phyloP scores from a whole-genome alignment of 2,113 vertebrate species.

The Octodon degus region DNA sequence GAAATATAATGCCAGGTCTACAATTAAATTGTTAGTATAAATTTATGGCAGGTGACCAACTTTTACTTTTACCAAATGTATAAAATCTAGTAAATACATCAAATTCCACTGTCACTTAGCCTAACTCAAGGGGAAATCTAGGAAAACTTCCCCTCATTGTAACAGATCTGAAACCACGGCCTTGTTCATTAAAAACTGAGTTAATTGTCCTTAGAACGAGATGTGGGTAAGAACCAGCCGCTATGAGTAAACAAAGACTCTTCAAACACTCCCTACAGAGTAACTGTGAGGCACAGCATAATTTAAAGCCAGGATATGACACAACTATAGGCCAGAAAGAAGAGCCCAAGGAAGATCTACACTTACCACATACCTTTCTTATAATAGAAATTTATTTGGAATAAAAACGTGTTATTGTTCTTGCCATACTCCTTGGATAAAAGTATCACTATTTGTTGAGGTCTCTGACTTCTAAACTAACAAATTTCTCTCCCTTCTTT shows the following conservation, averaged over 20 bases:
- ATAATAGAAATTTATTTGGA: constrained; percentile 20
- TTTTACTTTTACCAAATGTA: constrained; percentile 34
- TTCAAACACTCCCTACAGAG: background rate
- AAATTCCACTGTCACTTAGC: constrained; percentile 57
- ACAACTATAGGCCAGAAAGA: constrained; percentile 6
- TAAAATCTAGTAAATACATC: constrained; percentile 60
- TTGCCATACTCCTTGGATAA: background rate
- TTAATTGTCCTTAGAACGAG: constrained; percentile 23
- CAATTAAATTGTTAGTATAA: constrained; percentile 32
- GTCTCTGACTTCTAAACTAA: constrained; percentile 34
- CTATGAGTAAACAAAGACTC: constrained; percentile 48
- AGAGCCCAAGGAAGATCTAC: background rate
- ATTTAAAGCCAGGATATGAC: background rate
- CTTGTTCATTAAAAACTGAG: constrained; percentile 60
- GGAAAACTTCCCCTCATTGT: constrained; percentile 59
- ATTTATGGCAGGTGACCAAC: constrained; percentile 46
- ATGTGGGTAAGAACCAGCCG: background rate
- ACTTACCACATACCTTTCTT: background rate
- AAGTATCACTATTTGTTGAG: background rate
- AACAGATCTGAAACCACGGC: constrained; percentile 53
- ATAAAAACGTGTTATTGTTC: constrained; percentile 32
- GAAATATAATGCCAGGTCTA: background rate
- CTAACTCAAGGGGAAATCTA: constrained; percentile 55
- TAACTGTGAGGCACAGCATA: background rate
- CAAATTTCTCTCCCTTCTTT: constrained; percentile 16